Base-by-base conservation (phyloP, 2,888 invertebrate genomes). In the Sympetrum striolatum region DNA sequence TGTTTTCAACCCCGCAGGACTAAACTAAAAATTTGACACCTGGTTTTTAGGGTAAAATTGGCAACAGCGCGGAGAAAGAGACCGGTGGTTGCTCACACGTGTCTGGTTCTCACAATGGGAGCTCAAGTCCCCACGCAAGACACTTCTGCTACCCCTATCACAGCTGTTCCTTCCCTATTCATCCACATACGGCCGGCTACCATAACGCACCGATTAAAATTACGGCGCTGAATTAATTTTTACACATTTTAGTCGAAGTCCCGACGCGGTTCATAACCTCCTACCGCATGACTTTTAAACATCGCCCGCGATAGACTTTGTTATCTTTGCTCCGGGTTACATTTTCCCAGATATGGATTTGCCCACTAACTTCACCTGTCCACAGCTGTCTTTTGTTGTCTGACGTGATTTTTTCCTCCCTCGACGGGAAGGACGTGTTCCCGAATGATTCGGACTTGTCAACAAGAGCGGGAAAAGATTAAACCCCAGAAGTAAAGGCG, bases 11-110 rank as follows among this genome's bases (percentile, higher is more conserved):
- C 53, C 53, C 53, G 18, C 53, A 4, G 31, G 25, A 12, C 31
- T 5, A 31, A 73, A 31, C 31, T 86, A 86, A 86, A 86, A 86
- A 86, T 86, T 60, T 86, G 60, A 86, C 86, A 86, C 86, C 86
- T 86, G 86, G 86, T 86, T 86, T 60, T 60, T 60, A 22, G 12
- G 31, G 12, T 60, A 86, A 64, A 86, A 64, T 86, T 86, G 86
- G 86, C 86, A 86, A 86, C 86, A 15, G 86, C 86, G 86, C 86
- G n/a, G 35, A 48, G 86, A 35, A 58, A n/a, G 86, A 60, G 60
- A 86, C 86, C 86, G 86, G 86, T 60, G 86, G 60, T 37, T 86
- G 86, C 35, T 37, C 86, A 37, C 82, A 82, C 60, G 60, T 37
- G 86, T 86, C 60, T 39, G 37, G 60, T 35, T 53, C 37, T 58